Conservation (phyloP, 2,113 vertebrate species). For the Pelecanoides urinatrix region DNA sequence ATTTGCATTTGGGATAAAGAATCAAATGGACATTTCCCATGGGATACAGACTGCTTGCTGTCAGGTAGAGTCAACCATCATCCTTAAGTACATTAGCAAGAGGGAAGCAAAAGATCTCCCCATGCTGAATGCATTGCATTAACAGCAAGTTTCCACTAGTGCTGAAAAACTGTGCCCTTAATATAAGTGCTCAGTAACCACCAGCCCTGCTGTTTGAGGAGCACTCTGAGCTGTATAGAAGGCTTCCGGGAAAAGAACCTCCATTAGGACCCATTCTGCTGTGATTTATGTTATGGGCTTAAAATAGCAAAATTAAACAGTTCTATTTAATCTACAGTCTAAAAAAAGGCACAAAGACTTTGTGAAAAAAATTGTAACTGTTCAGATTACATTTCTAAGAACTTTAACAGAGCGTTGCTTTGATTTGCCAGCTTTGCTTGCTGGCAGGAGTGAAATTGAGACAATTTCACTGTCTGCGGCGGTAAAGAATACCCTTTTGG, state of each 20-base stretch:
- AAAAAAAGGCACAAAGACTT: conserved; percentile 74
- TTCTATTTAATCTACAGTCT: conserved; percentile 37
- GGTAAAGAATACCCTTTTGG: conserved; percentile 41
- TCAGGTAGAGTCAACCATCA: background rate
- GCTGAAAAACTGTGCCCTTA: conserved; percentile 53
- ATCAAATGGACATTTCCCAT: background rate
- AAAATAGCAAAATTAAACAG: conserved; percentile 35
- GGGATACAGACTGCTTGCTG: conserved; percentile 9
- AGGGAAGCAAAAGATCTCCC: background rate
- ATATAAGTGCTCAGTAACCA: conserved; percentile 50
- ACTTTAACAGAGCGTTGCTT: background rate
- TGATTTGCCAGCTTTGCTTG: conserved; percentile 31
- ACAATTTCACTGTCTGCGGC: conserved; percentile 33
- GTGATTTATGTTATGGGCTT: conserved; percentile 16
- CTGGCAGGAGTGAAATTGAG: conserved; percentile 40
- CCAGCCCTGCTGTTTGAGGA: conserved; percentile 15
- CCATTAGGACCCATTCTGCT: conserved; percentile 27
- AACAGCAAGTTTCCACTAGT: conserved; percentile 27
- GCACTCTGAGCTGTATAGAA: conserved; percentile 26
- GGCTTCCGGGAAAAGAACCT: background rate
- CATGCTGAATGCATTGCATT: background rate
- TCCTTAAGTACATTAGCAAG: background rate
- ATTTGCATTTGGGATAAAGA: conserved; percentile 30
- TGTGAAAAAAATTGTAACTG: background rate
- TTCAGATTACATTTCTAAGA: conserved; percentile 46